Percentiles rank a stretch among this genome's conserved stretches.
Conservation (phyloP, 2,113 vertebrate species). For the Caracal caracal region DNA sequence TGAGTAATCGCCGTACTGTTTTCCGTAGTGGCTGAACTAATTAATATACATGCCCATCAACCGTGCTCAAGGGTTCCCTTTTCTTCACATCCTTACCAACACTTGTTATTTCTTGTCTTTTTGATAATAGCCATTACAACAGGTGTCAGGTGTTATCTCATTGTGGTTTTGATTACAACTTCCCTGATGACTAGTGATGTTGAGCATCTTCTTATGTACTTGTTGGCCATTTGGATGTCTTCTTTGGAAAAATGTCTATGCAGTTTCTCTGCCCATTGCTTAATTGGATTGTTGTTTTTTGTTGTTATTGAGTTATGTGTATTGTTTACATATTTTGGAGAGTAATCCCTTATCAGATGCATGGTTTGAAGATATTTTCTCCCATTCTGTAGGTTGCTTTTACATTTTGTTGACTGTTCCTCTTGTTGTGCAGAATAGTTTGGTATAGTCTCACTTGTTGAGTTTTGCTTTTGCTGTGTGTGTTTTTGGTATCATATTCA, state of each 20-base stretch:
- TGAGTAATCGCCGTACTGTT: too few relatives aligned
- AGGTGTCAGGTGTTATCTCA: not conserved
- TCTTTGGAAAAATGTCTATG: not conserved
- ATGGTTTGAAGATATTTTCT: not conserved
- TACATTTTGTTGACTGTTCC: not conserved
- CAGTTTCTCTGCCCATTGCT: not conserved
- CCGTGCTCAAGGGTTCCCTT: not conserved
- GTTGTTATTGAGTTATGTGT: not conserved
- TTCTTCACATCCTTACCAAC: not conserved
- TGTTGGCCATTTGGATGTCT: not conserved
- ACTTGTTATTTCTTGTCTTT: not conserved
- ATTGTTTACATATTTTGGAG: not conserved
- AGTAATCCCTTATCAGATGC: not conserved
- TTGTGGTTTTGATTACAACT: not conserved
- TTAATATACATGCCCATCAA: too few relatives aligned
- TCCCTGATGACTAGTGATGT: not conserved
- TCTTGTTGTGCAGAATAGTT: not conserved
- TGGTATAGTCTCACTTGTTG: not conserved
- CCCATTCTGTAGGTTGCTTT: not conserved
- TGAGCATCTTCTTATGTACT: not conserved
- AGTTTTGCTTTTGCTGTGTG: not conserved
- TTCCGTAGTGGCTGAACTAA: too few relatives aligned
- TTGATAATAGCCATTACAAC: not conserved
- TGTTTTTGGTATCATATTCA: not conserved
- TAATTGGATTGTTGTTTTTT: not conserved